These are phyloP conservation scores for Saturnia pavonia DNA, from an alignment of 2,888 invertebrate species.

Conservation along the genomic window DNA sequence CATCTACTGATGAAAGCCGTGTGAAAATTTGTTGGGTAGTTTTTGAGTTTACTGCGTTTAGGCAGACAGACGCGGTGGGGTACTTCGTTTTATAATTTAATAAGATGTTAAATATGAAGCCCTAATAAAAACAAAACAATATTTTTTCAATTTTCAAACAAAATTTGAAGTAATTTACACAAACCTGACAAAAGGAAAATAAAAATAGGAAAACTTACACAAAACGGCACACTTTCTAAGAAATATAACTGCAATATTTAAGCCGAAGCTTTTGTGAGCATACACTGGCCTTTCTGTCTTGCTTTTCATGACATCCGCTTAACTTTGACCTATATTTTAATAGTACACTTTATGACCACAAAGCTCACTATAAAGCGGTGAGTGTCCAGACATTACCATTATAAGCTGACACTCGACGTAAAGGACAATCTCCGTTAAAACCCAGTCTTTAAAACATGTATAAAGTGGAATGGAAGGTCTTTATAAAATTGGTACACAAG, in stretches of 20 bases:
- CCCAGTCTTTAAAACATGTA: background rate
- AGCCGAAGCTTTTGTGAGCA: constrained; percentile 23
- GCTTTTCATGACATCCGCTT: constrained; percentile 24
- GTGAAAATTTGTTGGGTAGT: too few species aligned
- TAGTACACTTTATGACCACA: background rate
- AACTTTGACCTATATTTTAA: constrained; percentile 26
- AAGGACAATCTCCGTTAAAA: constrained; percentile 24
- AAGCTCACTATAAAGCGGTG: constrained; percentile 32
- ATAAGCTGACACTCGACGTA: constrained; percentile 33
- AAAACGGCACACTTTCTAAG: constrained; percentile 52
- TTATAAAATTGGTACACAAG: constrained; percentile 13
- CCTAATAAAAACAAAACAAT: background rate
- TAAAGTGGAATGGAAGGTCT: constrained; percentile 8
- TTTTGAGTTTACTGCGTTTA: too few species aligned
- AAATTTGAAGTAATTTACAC: constrained; percentile 36
- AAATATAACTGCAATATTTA: constrained; percentile 59
- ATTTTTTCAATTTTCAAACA: background rate
- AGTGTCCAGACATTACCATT: constrained; percentile 31
- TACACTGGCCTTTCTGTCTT: constrained; percentile 28
- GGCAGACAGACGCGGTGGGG: too few species aligned
- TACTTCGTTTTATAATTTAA: too few species aligned
- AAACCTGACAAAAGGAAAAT: background rate
- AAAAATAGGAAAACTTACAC: constrained; percentile 40
- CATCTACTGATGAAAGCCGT: too few species aligned
- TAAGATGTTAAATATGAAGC: too few species aligned